phyloP scores from a whole-genome alignment of 64 coral and sea anemone genomes.

The Pachyseris speciosa region DNA sequence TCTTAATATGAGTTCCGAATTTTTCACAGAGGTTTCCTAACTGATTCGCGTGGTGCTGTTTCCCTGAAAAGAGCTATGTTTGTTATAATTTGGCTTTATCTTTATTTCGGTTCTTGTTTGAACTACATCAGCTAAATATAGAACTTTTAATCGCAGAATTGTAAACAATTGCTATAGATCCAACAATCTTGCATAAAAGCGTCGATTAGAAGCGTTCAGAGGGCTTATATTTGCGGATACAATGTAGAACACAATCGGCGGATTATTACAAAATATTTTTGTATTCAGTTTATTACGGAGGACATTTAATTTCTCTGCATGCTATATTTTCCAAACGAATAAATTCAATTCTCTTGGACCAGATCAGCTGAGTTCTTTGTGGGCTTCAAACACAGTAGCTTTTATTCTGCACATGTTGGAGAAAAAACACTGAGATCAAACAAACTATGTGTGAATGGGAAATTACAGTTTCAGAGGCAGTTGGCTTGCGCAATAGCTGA shows the following conservation, averaged over 20 bases:
- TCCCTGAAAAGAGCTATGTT: neutral
- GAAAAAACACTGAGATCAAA: too few species aligned
- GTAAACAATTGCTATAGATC: slow-evolving; percentile 4
- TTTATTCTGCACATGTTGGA: too few species aligned
- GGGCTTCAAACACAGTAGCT: too few species aligned
- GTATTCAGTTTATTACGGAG: neutral
- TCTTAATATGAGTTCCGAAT: too few species aligned
- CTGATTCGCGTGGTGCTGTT: neutral
- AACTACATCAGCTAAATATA: slow-evolving; percentile 43
- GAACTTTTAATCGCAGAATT: slow-evolving; percentile 17
- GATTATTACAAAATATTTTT: slow-evolving; percentile 44
- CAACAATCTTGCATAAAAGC: slow-evolving; percentile 14
- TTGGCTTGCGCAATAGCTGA: too few species aligned
- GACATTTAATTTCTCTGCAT: neutral
- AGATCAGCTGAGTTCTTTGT: too few species aligned
- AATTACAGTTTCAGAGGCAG: too few species aligned
- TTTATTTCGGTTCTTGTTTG: slow-evolving; percentile 34
- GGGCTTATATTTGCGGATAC: neutral
- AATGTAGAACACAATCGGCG: too few species aligned
- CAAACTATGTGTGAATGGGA: too few species aligned
- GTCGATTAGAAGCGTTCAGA: slow-evolving; percentile 15
- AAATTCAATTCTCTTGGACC: too few species aligned
- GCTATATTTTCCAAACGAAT: too few species aligned
- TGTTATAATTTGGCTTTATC: slow-evolving; percentile 25
- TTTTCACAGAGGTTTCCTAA: neutral